These are phyloP conservation scores for Pseudoips prasinana DNA, from an alignment of 2,888 invertebrate genomes.

Conservation along the genomic window DNA sequence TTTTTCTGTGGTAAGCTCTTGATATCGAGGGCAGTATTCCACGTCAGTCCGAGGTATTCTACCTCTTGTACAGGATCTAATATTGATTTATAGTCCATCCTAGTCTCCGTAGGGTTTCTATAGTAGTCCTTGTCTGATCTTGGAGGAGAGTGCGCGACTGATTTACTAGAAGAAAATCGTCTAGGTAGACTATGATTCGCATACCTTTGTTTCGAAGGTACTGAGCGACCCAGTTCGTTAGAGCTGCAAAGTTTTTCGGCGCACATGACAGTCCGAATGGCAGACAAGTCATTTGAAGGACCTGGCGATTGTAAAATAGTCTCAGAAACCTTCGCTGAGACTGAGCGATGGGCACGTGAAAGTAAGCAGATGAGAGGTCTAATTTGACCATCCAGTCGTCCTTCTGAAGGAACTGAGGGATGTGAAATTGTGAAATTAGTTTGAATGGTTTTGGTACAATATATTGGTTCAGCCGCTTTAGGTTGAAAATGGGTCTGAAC, in stretches of 20 bases:
- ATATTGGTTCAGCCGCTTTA: slow-evolving; percentile 26
- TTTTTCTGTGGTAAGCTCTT: no score
- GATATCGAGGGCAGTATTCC: no score
- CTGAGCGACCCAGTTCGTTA: slow-evolving; percentile 3
- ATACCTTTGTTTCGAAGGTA: not conserved
- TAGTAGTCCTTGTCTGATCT: no score
- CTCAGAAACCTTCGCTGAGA: slow-evolving; percentile 27
- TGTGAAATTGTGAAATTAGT: slow-evolving; percentile 23
- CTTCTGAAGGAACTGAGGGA: slow-evolving; percentile 30
- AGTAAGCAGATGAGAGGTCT: slow-evolving; percentile 29
- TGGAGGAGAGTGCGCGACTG: no score
- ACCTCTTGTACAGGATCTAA: no score
- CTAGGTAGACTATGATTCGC: not conserved
- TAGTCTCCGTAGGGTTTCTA: no score
- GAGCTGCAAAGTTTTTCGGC: slow-evolving; percentile 18
- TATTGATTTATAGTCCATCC: slow-evolving; percentile 15
- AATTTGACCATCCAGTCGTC: slow-evolving; percentile 30
- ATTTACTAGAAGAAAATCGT: not conserved
- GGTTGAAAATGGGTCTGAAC: slow-evolving; percentile 27
- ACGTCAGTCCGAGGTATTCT: no score
- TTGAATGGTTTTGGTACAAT: slow-evolving; percentile 19
- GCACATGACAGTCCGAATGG: slow-evolving; percentile 36
- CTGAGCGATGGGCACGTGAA: slow-evolving; percentile 18
- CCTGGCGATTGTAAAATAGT: slow-evolving; percentile 14
- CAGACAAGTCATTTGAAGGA: slow-evolving; percentile 29